Evolutionary conservation across 2,888 invertebrate species (phyloP), one percentile per base, ranked within the genome.

Genomic region (Andricus curvator): DNA sequence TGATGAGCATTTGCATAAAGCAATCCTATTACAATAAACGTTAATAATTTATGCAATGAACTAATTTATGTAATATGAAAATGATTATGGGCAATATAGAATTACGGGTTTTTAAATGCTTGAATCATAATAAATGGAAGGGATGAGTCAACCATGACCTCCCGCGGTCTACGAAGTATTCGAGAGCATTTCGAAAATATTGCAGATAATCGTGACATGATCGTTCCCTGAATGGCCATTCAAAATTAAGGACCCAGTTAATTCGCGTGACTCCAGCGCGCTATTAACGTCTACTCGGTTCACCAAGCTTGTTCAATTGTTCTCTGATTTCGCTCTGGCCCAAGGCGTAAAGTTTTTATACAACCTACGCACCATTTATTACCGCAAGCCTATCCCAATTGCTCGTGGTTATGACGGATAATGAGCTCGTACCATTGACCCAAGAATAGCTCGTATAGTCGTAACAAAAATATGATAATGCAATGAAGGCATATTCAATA

Each of bases 301-400:
- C n/a, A n/a, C 41, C 67, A 25, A 44, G 37, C 66, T 64, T 60
- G 37, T 62, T 78, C 64, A 48, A 17, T 62, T 60, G 33, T 62
- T 78, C 65, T 3, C 29, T 41, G 48, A 78, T 79, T 79, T 79
- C 25, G 13, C 62, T 62, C 13, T 79, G 60, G 64, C 62, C 60
- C 62, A 66, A n/a, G 41, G 67, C 48, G 37, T 68, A 78, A 48
- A 56, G 67, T 17, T 41, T 66, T 9, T 56, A 22, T 44, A 60
- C 80, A 67, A 67, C 67, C 77, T 66, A 80, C 77, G 67, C 77
- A 68, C 44, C 60, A 64, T 80, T 80, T 80, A 80, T 80, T 80
- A 67, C 77, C 77, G 25, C 67, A 22, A 77, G 77, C 44, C 76
- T 77, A 64, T 77, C 77, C 29, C 67, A 67, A 77, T 80, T 67